Base-by-base conservation (phyloP, 2,888 invertebrate genomes). In the Mesorhabditis belari region DNA sequence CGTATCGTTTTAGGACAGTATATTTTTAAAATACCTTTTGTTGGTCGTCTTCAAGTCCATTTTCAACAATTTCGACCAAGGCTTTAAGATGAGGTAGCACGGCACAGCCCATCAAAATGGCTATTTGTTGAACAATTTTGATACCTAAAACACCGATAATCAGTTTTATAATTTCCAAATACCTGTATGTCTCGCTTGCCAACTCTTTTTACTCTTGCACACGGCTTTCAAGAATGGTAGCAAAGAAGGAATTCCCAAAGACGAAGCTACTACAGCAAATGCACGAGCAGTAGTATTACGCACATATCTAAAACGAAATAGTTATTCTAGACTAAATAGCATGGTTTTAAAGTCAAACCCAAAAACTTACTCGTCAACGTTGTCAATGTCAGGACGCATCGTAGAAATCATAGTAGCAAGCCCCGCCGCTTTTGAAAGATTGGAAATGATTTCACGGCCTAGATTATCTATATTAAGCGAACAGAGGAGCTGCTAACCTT, bases 371-470 rank as follows among this genome's bases (percentile, higher is more conserved):
- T 81, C 81, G 63, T 80, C 80, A 54, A 80, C 95, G 82, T 98
- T 98, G 84, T 98, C 98, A 77, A 99, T 99, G 85, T 98, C 98
- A 0, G 98, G 98, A 81, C 98, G 87, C 98, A 98, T 98, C 0
- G 98, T 98, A 4, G 96, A 96, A 80, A 98, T 99, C 98, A 98
- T 99, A 17, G 98, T 99, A 3, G 98, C 98, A 60, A 98, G 85
- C 61, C 98, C 98, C 3, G 98, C 98, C 1, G 98, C 98, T 85
- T 99, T 98, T 0, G 98, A 96, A 80, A 98, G 85, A 84, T 98
- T 99, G 17, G 79, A 79, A 80, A 98, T 99, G 75, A 98, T 98
- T 84, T 98, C 98, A 80, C 98, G 87, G 72, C 96, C 68, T 69
- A 54, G n/a, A 64, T 29, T 29, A 62, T 17, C 25, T 57, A 19